These are phyloP conservation scores for Eumerus sabulonum DNA, from an alignment of 2,888 invertebrate genomes.

Conservation along the genomic window DNA sequence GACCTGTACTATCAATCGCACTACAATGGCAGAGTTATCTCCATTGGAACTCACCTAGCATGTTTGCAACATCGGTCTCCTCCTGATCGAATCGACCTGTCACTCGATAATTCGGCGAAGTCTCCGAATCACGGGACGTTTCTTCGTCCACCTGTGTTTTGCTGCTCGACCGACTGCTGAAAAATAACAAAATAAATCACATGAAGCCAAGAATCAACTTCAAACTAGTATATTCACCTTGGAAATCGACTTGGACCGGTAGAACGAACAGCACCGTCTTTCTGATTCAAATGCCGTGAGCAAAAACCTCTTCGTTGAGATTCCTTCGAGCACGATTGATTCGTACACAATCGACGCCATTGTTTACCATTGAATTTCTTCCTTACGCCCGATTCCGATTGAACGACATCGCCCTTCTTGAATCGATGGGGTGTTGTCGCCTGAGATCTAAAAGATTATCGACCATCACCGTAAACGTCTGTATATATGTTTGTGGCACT, in stretches of 20 bases:
- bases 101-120: conserved; percentile 90
- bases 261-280: conserved; percentile 82
- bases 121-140: conserved; percentile 93
- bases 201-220: neutral
- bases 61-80: conserved; percentile 97
- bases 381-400: conserved; percentile 87
- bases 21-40: no score
- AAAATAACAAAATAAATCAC: conserved; percentile 72
- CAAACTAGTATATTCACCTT: conserved; percentile 73
- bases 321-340: conserved; percentile 96
- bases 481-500: conserved; percentile 24
- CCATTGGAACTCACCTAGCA: conserved; percentile 90
- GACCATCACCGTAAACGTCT: no score
- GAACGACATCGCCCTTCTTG: conserved; percentile 95
- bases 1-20: no score
- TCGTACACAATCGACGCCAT: conserved; percentile 98
- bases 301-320: conserved; percentile 98
- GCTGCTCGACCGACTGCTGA: conserved; percentile 78
- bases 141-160: conserved; percentile 86
- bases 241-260: conserved; percentile 77
- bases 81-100: conserved; percentile 93
- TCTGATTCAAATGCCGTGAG: conserved; percentile 95
- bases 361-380: conserved; percentile 99
- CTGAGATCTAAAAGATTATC: conserved; percentile 84
- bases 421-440: conserved; percentile 96